These are phyloP conservation scores for Protaetia brevitarsis DNA, from an alignment of 1,140 invertebrate genomes.

Conservation along the genomic window DNA sequence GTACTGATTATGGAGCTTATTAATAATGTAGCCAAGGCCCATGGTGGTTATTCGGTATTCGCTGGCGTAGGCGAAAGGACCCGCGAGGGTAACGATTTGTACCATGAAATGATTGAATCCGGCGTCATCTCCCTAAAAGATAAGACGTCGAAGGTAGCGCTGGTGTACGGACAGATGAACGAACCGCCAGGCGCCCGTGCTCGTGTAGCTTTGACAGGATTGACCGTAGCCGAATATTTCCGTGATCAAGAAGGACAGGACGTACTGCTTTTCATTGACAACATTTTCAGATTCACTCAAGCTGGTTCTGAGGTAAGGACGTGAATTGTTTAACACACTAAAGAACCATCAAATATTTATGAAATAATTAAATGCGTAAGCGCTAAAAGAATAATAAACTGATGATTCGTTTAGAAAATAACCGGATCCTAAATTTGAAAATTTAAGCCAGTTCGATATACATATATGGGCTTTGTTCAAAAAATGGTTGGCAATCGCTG, in stretches of 20 bases:
- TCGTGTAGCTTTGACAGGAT: constrained; percentile 91
- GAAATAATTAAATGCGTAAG: no score
- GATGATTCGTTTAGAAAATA: no score
- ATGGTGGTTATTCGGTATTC: constrained; percentile 99
- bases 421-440: no score
- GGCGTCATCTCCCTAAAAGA: constrained; percentile 93
- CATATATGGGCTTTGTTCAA: no score
- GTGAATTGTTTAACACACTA: no score
- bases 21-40: constrained; percentile 99
- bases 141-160: constrained; percentile 86
- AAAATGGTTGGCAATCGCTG: no score
- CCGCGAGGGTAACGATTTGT: constrained; percentile 95
- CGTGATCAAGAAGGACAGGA: constrained; percentile 99
- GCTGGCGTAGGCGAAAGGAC: constrained; percentile 98
- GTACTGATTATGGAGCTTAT: constrained; percentile 99
- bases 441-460: no score
- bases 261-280: constrained; percentile 99
- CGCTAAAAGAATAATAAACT: no score
- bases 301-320: constrained; percentile 99
- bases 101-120: constrained; percentile 99
- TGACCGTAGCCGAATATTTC: constrained; percentile 97
- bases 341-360: no score
- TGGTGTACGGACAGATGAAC: constrained; percentile 99
- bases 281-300: constrained; percentile 99
- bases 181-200: constrained; percentile 98